Percentiles rank a stretch among this genome's conserved stretches.
Conservation (phyloP, 2,888 invertebrate genomes). For the Mythimna vitellina region DNA sequence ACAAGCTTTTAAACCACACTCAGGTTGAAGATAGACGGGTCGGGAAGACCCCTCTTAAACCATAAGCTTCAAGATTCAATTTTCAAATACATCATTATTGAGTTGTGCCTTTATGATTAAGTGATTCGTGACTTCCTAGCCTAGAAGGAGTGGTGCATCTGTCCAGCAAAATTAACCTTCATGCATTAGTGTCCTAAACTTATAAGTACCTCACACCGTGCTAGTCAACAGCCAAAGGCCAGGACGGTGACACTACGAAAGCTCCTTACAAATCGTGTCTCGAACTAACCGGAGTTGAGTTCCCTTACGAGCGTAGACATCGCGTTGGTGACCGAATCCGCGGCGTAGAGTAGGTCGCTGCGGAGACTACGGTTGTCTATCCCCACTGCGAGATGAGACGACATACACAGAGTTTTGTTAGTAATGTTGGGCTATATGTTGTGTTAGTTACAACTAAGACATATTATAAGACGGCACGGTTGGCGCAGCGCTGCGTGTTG, state of each 20-base stretch:
- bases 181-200: not conserved
- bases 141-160: not conserved
- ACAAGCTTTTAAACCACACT: no score
- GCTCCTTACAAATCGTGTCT: constrained; percentile 15
- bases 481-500: no score
- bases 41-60: no score
- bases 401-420: constrained; percentile 29
- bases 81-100: no score
- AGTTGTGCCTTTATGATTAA: no score
- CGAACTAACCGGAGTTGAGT: constrained; percentile 95
- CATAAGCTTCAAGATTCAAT: no score
- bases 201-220: not conserved
- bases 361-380: constrained; percentile 92
- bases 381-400: constrained; percentile 78
- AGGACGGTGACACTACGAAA: constrained; percentile 45
- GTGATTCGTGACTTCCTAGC: no score
- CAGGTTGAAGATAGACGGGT: no score
- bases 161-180: not conserved
- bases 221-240: not conserved
- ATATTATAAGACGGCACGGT: no score
- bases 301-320: constrained; percentile 99
- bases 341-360: constrained; percentile 97
- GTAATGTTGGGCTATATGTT: constrained; percentile 1
- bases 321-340: constrained; percentile 99
- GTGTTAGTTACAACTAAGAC: no score